Percentiles rank a stretch among this genome's conserved stretches.
Conservation (phyloP, 2,797 vertebrate genomes). For the Pipistrellus pygmaeus region DNA sequence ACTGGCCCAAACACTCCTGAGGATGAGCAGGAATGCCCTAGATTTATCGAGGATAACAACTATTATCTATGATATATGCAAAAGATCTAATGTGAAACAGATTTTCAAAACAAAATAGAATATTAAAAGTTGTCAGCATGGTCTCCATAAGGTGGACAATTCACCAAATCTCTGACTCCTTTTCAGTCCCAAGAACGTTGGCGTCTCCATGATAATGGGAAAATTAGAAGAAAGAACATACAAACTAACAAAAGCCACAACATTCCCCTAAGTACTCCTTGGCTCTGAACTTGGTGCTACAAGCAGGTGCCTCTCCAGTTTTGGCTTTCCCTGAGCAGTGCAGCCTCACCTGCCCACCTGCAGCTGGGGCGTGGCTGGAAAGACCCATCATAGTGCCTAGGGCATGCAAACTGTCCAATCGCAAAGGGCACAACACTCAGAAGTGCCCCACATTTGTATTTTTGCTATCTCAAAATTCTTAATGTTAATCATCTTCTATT, state of each 20-base stretch:
- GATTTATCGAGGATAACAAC: not conserved
- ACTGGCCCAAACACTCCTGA: not conserved
- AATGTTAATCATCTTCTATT: not conserved
- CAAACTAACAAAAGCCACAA: not conserved
- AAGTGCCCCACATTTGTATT: not conserved
- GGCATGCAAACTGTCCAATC: not conserved
- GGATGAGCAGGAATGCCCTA: not conserved
- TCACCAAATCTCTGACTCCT: not conserved
- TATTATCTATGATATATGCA: not conserved
- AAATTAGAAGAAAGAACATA: not conserved
- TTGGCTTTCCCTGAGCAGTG: not conserved
- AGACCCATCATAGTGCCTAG: not conserved
- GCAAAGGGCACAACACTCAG: not conserved
- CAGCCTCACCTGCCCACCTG: not conserved
- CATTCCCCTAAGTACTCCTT: not conserved
- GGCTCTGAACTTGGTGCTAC: not conserved
- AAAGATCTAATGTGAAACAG: constrained; percentile 2
- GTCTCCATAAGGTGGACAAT: not conserved
- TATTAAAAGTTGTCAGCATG: not conserved
- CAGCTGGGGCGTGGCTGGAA: not conserved
- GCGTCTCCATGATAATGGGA: not conserved
- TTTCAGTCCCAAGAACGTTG: not conserved
- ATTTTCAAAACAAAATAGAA: constrained; percentile 38
- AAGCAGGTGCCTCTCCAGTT: not conserved
- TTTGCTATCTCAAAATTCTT: not conserved